Evolutionary conservation across 1,140 invertebrate species (phyloP).

Genomic region (Watersipora subatra): DNA sequence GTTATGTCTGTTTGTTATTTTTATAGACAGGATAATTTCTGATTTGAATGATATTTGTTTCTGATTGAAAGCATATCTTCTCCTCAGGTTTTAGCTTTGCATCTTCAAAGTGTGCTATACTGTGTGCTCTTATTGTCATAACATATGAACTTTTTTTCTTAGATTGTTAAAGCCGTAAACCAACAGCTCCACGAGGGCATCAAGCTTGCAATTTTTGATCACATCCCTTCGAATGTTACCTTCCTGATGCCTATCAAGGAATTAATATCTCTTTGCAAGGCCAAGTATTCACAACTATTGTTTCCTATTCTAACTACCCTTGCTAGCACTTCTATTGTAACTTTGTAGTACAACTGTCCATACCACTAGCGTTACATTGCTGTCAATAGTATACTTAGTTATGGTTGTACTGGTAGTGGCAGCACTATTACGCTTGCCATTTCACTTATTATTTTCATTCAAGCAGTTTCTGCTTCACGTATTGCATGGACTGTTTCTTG

Average conservation of each 20-base stretch:
- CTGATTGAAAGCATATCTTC: no score
- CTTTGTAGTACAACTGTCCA: neutral
- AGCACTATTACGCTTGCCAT: neutral
- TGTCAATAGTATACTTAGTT: neutral
- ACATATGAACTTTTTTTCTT: no score
- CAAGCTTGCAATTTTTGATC: constrained; percentile 34
- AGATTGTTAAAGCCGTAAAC: no score
- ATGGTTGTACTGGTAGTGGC: neutral
- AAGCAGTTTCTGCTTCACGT: neutral
- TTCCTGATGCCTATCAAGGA: constrained; percentile 30
- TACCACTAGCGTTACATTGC: neutral
- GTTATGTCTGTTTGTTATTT: no score
- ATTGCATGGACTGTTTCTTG: no score
- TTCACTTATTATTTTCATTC: neutral
- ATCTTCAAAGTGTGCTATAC: no score
- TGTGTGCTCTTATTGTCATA: no score
- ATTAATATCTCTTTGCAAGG: constrained; percentile 25
- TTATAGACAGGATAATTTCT: no score
- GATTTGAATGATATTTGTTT: no score
- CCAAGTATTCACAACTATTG: constrained; percentile 15
- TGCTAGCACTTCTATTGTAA: neutral
- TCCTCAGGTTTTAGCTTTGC: no score
- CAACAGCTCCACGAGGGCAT: constrained; percentile 19
- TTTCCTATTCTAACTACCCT: neutral
- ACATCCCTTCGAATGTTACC: constrained; percentile 36